Base-by-base conservation (phyloP, 1,140 invertebrate genomes). In the Vollenhovia emeryi region DNA sequence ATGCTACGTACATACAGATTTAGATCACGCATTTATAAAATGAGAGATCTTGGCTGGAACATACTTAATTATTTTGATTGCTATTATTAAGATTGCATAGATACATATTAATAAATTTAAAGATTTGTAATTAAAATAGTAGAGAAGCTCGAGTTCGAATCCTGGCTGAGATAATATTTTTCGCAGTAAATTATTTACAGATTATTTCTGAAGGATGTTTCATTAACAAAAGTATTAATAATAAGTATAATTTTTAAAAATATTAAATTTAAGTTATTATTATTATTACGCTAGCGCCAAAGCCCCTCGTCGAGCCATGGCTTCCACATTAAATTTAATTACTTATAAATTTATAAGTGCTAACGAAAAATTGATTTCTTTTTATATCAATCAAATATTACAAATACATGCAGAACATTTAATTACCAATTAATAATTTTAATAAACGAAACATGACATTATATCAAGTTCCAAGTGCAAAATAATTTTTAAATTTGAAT, bases 31-130 rank as follows among this genome's bases (percentile, higher is more conserved):
- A 18, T 71, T 68, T 68, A 68, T 24, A 13, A 45, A 45, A 68
- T 45, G 11, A 66, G 15, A 1, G n/a, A 30, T 64, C 57, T 18
- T 69, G 4, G 15, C 15, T 68, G 8, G 40, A 68, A 68, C 6
- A 45, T 18, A 3, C 5, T 69, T 69, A 48, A 45, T 27, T 69
- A 0, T 48, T 48, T 48, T 69, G 2, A 64, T 64, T 36, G n/a
- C 9, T 40, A 21, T 62, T 18, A 62, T 64, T 64, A n/a, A 48
- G 11, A 8, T 68, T 43, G 7, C 0, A 45, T 66, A 27, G 43
- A 13, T 64, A 40, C n/a, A n/a, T n/a, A n/a, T n/a, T n/a, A n/a
- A n/a, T 64, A 40, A 40, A 64, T 66, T 43, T 66, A 66, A 43
- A 27, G 5, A 66, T 5, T 8, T 66, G 3, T 43, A 40, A 57